Evolutionary conservation across 2,888 invertebrate genomes (phyloP).

Genomic region (Cheilosia scutellata): DNA sequence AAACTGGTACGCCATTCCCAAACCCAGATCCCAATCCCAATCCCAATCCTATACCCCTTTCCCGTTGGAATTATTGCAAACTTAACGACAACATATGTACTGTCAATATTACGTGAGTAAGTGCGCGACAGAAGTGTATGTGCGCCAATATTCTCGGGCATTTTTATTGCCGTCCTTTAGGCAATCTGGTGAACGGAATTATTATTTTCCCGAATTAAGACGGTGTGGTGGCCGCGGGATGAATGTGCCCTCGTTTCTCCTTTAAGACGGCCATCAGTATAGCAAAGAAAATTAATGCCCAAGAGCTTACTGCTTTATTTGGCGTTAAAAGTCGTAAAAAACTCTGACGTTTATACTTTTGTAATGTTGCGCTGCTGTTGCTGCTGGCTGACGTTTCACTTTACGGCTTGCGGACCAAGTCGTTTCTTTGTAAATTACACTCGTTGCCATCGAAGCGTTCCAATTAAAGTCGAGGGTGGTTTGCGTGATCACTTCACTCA

Average conservation of each 20-base stretch:
- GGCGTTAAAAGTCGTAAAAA: slow-evolving; percentile 57
- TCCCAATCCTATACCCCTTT: slow-evolving; percentile 2
- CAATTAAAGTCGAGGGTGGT: slow-evolving; percentile 24
- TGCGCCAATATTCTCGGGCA: slow-evolving; percentile 4
- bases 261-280: slow-evolving; percentile 23
- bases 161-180: slow-evolving; percentile 61
- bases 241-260: background rate
- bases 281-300: slow-evolving; percentile 32
- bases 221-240: slow-evolving; percentile 7
- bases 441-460: background rate
- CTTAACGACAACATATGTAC: slow-evolving; percentile 46
- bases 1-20: background rate
- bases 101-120: slow-evolving; percentile 7
- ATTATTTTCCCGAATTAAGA: slow-evolving; percentile 42
- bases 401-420: slow-evolving; percentile 14
- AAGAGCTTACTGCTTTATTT: slow-evolving; percentile 49
- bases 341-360: slow-evolving; percentile 18
- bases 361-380: background rate
- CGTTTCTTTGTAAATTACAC: slow-evolving; percentile 14
- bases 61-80: slow-evolving; percentile 48
- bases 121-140: background rate
- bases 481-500: slow-evolving; percentile 3
- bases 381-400: slow-evolving; percentile 28
- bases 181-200: slow-evolving; percentile 59
- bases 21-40: too few species aligned